Base-by-base conservation (phyloP, 2,888 invertebrate species). In the Hesperia comma region DNA sequence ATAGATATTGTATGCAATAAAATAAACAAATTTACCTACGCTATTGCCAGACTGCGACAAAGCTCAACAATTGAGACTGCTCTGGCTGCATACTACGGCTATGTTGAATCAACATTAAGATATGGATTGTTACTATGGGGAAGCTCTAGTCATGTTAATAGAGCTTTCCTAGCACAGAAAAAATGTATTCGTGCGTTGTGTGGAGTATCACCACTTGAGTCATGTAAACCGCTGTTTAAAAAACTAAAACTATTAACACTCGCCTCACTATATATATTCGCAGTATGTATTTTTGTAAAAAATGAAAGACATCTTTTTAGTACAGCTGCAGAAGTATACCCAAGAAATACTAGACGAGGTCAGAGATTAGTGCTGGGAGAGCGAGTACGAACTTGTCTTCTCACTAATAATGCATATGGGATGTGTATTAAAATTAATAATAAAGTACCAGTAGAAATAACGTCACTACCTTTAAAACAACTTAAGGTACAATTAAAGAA, bases 121-220 rank as follows among this genome's bases (percentile, higher is more conserved):
- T 66, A 66, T 66, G 66, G 60, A 37, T 19, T 60, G 3, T 14
- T 66, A 19, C 14, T 66, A 6, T 66, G 66, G 66, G 60, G 66
- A 6, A 55, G 53, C 15, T 40, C 57, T 21, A 41, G 26, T 7
- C n/a, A 64, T 10, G n/a, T 58, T 10, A 21, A 58, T 5, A 33
- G 64, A 43, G 58, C 53, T 2, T 64, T 64, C 41, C 3, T 64
- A 19, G 49, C 49, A 10, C 61, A 58, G 6, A 58, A 43, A 49
- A 46, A 49, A 49, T 49, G 61, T 33, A 5, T 61, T 14, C 33
- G 61, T 6, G 55, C 61, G 7, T 40, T 64, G 2, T 53, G 32
- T 43, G 58, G 58, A 14, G 7, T 43, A 21, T 14, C 64, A 7
- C 61, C 67, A 6, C 21, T n/a, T 12, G 17, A 55, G 15, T 67